Base-by-base conservation (phyloP, 2,797 vertebrate genomes). In the Kryptopterus vitreolus region DNA sequence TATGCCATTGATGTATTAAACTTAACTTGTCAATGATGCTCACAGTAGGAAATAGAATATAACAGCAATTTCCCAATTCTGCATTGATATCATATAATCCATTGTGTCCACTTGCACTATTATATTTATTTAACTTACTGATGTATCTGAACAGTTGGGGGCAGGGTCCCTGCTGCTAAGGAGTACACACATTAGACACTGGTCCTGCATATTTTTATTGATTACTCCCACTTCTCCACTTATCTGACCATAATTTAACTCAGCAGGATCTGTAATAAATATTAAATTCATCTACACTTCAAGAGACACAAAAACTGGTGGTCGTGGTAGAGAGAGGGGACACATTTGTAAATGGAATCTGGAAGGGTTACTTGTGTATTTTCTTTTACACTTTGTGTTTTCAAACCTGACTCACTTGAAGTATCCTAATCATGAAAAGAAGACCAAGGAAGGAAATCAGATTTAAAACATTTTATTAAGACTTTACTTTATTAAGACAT, bases 81-180 rank as follows among this genome's bases (percentile, higher is more conserved):
- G 93, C 95, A 96, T 94, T 95, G 96, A 95, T 95, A 95, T 94
- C 93, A 92, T 94, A 95, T 95, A 96, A 96, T 96, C 95, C 94
- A 93, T 93, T 94, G 92, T 92, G 94, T 93, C 94, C 94, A 92
- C 95, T 94, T 95, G 91, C 95, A 92, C 93, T 95, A 95, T 96
- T 95, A 95, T 96, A 96, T 97, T 96, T 97, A 97, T 96, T 96
- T 97, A 96, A 96, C 96, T 96, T 96, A 96, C 96, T 96, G 96
- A 91, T 92, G 96, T 95, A 94, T 93, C 93, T 90, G 91, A 94
- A 92, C 92, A 91, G 94, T 90, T 57, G 94, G 96, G 95, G 94
- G 93, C 95, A 92, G 94, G 89, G 90, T 93, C 94, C 96, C 94
- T 86, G 95, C 96, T 96, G 96, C 89, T 94, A 94, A 68, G 87